Conservation (phyloP, 37 sponge, comb jelly and placozoan genomes). For the Crambe crambe region DNA sequence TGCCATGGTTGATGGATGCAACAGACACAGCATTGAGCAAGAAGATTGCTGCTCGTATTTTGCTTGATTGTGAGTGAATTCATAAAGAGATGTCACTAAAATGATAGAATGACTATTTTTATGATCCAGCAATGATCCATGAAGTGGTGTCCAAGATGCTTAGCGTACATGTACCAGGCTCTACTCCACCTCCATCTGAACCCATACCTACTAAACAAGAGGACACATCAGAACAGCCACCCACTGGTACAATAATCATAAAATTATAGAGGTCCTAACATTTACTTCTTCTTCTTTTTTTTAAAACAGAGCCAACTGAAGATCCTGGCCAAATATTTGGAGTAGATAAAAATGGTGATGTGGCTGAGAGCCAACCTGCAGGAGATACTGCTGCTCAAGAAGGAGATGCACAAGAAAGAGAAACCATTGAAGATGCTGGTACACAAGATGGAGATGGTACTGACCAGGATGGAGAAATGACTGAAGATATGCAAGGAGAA, state of each 20-base stretch:
- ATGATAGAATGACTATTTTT: no score
- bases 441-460: background rate
- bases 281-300: no score
- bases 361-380: no score
- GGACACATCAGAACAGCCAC: background rate
- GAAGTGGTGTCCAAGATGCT: background rate
- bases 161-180: background rate
- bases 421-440: background rate
- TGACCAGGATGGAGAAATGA: background rate
- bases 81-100: no score
- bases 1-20: slow-evolving; percentile 89
- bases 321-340: no score
- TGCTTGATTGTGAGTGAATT: slow-evolving; percentile 75
- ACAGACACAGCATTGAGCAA: slow-evolving; percentile 69
- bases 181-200: background rate
- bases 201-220: no score
- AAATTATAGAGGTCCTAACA: no score
- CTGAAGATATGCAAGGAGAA: no score
- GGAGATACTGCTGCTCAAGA: no score
- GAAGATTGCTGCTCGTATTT: slow-evolving; percentile 62
- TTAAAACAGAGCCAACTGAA: background rate
- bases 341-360: no score
- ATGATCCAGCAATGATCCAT: background rate
- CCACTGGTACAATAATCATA: background rate
- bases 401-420: background rate